Evolutionary conservation across 2,888 invertebrate genomes (phyloP), one percentile per base, ranked within the genome.

Genomic region (Phaedon cochleariae): DNA sequence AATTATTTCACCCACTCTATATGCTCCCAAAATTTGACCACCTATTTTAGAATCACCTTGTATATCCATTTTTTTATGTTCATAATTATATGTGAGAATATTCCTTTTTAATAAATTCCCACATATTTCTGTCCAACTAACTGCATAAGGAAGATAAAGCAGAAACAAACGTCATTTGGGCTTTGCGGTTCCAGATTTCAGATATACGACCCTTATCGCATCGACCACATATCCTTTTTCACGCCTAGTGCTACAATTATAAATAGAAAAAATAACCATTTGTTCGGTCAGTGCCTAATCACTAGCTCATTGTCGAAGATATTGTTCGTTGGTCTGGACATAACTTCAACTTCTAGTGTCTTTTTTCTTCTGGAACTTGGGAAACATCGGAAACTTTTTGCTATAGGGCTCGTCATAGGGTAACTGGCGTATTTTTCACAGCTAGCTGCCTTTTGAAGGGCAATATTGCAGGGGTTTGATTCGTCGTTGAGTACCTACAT

Each of bases 381-480:
- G n/a, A 31, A 37, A 59, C 12, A 58, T 22, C 59, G 59, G 1
- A 26, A 53, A 64, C 71, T 74, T 74, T 73, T 76, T 77, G 76
- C 76, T 79, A 82, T 84, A 81, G 82, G 83, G 85, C 84, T 85
- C 85, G 79, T 85, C 85, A 84, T 81, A 74, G 80, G 85, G 85
- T 83, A 81, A 80, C 83, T 85, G 81, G 84, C 84, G 80, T 81
- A 68, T 67, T 62, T 73, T 75, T 64, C 68, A 76, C 80, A 73
- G 85, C 85, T 77, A 85, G 85, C 85, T 85, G 85, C 85, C 85
- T 83, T 80, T 80, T 85, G 85, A 85, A 85, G 85, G 84, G 85
- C 85, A 84, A 83, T 82, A 83, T 77, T 77, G 83, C 82, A 76
- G 74, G 67, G 74, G 78, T 76, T 70, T 29, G 46, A 59, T 26